Conservation (phyloP, 2,113 vertebrate genomes). For the Amphilophus citrinellus region DNA sequence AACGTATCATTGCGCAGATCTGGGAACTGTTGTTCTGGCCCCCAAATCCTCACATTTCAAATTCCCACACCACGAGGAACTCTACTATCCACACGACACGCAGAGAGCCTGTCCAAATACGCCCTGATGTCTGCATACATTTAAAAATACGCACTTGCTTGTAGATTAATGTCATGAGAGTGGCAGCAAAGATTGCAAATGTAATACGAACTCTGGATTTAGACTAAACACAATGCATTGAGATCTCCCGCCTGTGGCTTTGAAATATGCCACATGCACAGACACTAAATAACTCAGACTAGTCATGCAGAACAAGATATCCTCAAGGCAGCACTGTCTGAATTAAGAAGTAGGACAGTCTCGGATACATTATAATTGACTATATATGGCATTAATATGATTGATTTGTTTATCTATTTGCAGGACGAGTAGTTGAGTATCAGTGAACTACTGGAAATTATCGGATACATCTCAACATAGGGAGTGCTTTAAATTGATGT, state of each 20-base stretch:
- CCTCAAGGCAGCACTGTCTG: slow-evolving; percentile 44
- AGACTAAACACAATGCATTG: slow-evolving; percentile 9
- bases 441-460: neutral
- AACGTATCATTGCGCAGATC: slow-evolving; percentile 32
- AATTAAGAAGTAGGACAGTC: slow-evolving; percentile 35
- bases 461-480: slow-evolving; percentile 2
- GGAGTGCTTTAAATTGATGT: neutral
- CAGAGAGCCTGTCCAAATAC: slow-evolving; percentile 56
- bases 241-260: slow-evolving; percentile 50
- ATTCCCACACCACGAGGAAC: slow-evolving; percentile 48
- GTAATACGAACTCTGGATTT: slow-evolving; percentile 40
- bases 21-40: slow-evolving; percentile 56
- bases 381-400: slow-evolving; percentile 28
- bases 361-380: slow-evolving; percentile 11
- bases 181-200: slow-evolving; percentile 38
- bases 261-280: slow-evolving; percentile 44
- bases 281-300: slow-evolving; percentile 64
- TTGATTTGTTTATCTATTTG: slow-evolving; percentile 37
- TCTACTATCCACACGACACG: slow-evolving; percentile 46
- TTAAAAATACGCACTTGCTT: slow-evolving; percentile 65
- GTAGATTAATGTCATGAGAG: slow-evolving; percentile 54
- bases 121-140: slow-evolving; percentile 46
- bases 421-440: slow-evolving; percentile 3
- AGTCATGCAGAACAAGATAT: slow-evolving; percentile 55
- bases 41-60: slow-evolving; percentile 58